Evolutionary conservation across 1,140 invertebrate species (phyloP).

Genomic region (Calosoma granatense): DNA sequence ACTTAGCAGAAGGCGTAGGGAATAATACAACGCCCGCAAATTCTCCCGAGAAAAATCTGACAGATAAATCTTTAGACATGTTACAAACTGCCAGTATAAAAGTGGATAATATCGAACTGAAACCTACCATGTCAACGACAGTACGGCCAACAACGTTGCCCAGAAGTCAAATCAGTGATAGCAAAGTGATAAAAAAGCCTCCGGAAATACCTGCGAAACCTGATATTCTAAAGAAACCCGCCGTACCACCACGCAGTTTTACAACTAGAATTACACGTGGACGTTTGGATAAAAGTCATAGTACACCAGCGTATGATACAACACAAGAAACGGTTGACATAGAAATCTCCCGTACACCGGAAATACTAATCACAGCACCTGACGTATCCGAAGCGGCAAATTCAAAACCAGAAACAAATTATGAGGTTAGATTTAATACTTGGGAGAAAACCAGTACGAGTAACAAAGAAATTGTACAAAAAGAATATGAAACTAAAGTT

Average conservation of each 20-base stretch:
- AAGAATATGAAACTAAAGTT: conserved; percentile 20
- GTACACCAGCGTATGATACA: conserved; percentile 64
- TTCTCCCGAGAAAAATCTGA: conserved; percentile 4
- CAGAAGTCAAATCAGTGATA: background rate
- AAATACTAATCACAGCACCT: conserved; percentile 22
- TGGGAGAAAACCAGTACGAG: conserved; percentile 22
- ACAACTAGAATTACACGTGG: conserved; percentile 34
- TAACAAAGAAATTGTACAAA: conserved; percentile 13
- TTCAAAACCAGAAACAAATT: conserved; percentile 26
- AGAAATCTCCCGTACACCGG: conserved; percentile 20
- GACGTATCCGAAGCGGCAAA: conserved; percentile 32
- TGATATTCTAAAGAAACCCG: conserved; percentile 25
- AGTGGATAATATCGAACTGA: conserved; percentile 7
- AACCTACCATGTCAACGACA: background rate
- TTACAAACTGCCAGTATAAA: background rate
- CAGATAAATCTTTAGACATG: background rate
- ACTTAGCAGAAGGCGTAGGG: background rate
- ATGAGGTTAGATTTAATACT: conserved; percentile 23
- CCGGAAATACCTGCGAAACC: conserved; percentile 31
- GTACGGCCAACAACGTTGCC: background rate
- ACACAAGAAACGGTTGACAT: conserved; percentile 29
- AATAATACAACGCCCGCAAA: background rate
- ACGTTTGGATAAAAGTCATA: conserved; percentile 63
- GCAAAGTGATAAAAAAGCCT: conserved; percentile 20
- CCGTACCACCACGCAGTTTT: conserved; percentile 27